phyloP scores from a whole-genome alignment of 2,113 vertebrate genomes.

The Stictonetta naevosa region DNA sequence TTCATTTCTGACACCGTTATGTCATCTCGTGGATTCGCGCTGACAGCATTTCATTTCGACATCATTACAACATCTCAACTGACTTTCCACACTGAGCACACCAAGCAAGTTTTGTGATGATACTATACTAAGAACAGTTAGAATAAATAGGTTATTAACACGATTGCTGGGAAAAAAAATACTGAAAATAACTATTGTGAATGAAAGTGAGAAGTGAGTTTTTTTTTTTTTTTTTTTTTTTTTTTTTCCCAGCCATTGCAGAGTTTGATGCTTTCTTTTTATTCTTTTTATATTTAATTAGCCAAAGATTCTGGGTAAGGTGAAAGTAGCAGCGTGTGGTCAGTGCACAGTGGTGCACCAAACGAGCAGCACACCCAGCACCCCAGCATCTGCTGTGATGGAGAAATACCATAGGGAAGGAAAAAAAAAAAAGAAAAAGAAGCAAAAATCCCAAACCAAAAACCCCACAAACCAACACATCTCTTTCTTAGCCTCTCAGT shows the following conservation, averaged over 20 bases:
- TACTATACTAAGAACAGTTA: slow-evolving; percentile 53
- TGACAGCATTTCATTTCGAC: slow-evolving; percentile 79
- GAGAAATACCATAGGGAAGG: not conserved
- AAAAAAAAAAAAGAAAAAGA: not conserved
- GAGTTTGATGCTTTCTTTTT: not conserved
- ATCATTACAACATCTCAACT: slow-evolving; percentile 72
- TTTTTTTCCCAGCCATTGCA: not conserved
- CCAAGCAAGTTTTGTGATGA: slow-evolving; percentile 41
- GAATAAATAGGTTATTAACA: slow-evolving; percentile 44
- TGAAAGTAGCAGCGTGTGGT: not conserved
- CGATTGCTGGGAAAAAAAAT: slow-evolving; percentile 13
- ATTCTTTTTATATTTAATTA: not conserved
- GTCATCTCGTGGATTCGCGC: slow-evolving; percentile 64
- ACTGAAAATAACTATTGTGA: not conserved
- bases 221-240: not conserved
- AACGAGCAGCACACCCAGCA: no score
- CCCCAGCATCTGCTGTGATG: not conserved
- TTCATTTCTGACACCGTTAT: slow-evolving; percentile 78
- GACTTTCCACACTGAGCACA: slow-evolving; percentile 47
- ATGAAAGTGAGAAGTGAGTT: not conserved
- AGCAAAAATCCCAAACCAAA: not conserved
- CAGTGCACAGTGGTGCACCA: not conserved
- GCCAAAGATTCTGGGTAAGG: not conserved
- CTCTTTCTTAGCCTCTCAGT: not conserved
- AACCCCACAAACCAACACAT: not conserved